Evolutionary conservation across 1,140 invertebrate genomes (phyloP), one percentile per base, ranked within the genome.

Genomic region (Cydia splendana): DNA sequence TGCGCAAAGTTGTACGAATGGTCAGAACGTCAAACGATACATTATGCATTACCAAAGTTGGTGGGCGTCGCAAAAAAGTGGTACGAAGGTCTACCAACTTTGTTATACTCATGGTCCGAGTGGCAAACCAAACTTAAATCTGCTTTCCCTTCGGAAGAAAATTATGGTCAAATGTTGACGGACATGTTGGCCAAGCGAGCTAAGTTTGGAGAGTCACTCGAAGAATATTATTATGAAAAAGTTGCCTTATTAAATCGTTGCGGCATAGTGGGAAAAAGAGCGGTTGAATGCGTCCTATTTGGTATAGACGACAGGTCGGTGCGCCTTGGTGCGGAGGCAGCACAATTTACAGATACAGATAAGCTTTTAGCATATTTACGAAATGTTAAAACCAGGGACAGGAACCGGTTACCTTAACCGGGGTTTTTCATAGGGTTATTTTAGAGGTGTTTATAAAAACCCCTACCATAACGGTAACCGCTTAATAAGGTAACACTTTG

Each of bases 11-110:
- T 75, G 5, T 75, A 75, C 53, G 53, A 18, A 18, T 75, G 74
- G 74, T 15, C n/a, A 12, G 74, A 75, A 34, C 34, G 30, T 28
- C 15, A 48, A 18, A 67, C 42, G 13, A 65, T 53, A n/a, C 67
- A 74, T 74, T 73, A 77, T 51, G 76, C 76, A 10, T 74, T 77
- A 51, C 76, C 65, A n/a, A 77, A 77, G 24, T 24, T 77, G 20
- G 18, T 34, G 9, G 80, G 80, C 38, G 28, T 78, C 13, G 80
- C 81, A 0, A 75, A 76, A 65, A 67, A 20, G 9, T 82, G 77
- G 81, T 79, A 82, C 65, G 57, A 81, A 30, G 78, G 79, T 34
- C 69, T 82, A 57, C 48, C 77, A 18, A 77, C 80, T 13, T 24
- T 82, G 2, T 67, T 75, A 15, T 79, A 77, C 34, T 53, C 42